phyloP scores from a whole-genome alignment of 2,888 invertebrate species.

The Erebia aethiops region DNA sequence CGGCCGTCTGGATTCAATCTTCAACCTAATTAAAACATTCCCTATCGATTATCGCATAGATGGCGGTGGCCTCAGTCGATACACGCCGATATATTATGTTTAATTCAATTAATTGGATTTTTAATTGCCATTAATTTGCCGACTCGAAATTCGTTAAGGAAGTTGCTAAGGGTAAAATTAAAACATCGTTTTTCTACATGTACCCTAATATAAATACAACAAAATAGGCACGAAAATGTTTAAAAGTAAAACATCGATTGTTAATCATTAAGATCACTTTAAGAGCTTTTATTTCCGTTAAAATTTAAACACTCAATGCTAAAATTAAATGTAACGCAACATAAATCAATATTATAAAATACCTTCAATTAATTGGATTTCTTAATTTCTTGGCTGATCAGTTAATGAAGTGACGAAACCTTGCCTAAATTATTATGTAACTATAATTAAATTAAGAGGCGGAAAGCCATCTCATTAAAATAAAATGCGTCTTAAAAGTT shows the following conservation, averaged over 20 bases:
- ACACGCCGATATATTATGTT: conserved; percentile 29
- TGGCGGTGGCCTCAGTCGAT: conserved; percentile 20
- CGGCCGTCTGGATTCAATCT: conserved; percentile 48
- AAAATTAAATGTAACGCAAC: too few species aligned
- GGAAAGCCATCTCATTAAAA: neutral
- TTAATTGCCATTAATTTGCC: conserved; percentile 38
- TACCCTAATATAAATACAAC: neutral
- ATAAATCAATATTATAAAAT: too few species aligned
- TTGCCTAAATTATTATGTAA: neutral
- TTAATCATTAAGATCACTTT: too few species aligned
- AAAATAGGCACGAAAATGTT: too few species aligned
- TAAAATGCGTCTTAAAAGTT: conserved; percentile 2
- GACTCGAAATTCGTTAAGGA: conserved; percentile 26
- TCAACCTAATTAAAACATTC: conserved; percentile 75
- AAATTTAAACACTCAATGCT: too few species aligned
- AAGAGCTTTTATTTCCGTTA: too few species aligned
- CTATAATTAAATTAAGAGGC: conserved; percentile 1
- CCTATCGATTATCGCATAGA: conserved; percentile 47
- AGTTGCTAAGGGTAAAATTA: conserved; percentile 17
- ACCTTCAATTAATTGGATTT: neutral
- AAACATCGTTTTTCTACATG: neutral
- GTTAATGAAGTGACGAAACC: neutral
- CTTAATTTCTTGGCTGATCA: neutral
- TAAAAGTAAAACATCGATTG: too few species aligned
- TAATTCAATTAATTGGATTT: conserved; percentile 39